Percentiles rank a stretch among this genome's conserved stretches.
phyloP scores from a whole-genome alignment of 2,888 invertebrate species.

The Timema podura region DNA sequence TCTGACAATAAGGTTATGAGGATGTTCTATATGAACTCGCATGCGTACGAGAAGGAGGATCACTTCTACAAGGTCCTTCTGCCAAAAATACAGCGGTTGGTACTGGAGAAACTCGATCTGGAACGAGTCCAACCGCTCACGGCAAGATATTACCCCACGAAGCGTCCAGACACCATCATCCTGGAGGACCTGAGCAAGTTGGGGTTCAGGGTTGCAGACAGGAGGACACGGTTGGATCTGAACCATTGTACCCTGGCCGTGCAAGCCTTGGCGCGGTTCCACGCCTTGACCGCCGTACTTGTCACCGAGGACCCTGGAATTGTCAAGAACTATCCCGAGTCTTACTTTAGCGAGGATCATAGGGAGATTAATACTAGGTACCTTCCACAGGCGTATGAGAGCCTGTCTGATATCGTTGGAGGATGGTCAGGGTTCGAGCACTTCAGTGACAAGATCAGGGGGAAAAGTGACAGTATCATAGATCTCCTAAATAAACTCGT shows the following conservation, averaged over 20 bases:
- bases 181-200: constrained; percentile 24
- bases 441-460: constrained; percentile 16
- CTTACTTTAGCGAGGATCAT: constrained; percentile 4
- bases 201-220: constrained; percentile 23
- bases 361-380: neutral
- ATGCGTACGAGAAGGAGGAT: constrained; percentile 24
- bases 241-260: constrained; percentile 22
- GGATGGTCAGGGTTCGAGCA: constrained; percentile 23
- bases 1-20: constrained; percentile 15
- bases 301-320: constrained; percentile 14
- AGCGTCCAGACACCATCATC: constrained; percentile 13
- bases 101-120: too few relatives aligned
- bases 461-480: neutral
- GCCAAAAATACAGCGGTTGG: neutral
- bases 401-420: constrained; percentile 13
- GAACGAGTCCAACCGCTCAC: too few relatives aligned
- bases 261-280: constrained; percentile 22
- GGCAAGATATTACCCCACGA: neutral
- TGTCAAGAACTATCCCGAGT: constrained; percentile 10
- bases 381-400: neutral
- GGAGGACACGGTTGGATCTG: constrained; percentile 23
- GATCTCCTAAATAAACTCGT: constrained; percentile 5
- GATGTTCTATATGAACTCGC: constrained; percentile 8
- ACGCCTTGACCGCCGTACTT: constrained; percentile 23
- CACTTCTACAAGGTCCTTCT: constrained; percentile 18